A percentile compares a stretch with the other conserved stretches of the same genome.
Conservation (phyloP, 2,797 vertebrate genomes). For the Chromobotia macracanthus region DNA sequence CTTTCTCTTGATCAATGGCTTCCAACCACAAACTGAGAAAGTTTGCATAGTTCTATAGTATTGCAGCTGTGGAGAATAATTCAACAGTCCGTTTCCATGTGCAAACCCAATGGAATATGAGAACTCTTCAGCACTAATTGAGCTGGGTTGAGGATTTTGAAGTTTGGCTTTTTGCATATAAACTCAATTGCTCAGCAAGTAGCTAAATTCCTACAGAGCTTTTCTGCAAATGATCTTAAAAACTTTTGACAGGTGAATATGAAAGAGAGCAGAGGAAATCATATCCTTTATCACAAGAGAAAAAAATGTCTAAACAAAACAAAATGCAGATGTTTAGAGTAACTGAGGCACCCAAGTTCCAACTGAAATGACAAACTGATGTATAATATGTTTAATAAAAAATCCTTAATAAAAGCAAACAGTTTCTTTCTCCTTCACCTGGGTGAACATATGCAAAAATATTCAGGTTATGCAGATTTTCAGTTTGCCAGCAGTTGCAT, state of each 20-base stretch:
- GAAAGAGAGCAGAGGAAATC: not conserved
- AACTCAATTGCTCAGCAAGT: too few relatives aligned
- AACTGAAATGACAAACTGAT: constrained; percentile 56
- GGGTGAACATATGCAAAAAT: constrained; percentile 67
- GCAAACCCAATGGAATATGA: too few relatives aligned
- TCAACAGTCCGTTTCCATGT: too few relatives aligned
- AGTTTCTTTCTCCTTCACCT: constrained; percentile 28
- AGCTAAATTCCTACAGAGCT: constrained; percentile 40
- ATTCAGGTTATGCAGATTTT: constrained; percentile 68
- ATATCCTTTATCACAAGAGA: not conserved
- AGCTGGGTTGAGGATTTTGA: not conserved
- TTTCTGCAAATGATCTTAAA: constrained; percentile 31
- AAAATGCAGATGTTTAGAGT: constrained; percentile 26
- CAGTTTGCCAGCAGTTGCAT: constrained; percentile 75
- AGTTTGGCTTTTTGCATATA: constrained; percentile 2
- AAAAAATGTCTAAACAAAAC: constrained; percentile 28
- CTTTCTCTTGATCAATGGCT: not conserved
- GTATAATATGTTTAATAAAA: constrained; percentile 53
- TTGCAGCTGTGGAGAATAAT: not conserved
- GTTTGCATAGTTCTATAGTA: not conserved
- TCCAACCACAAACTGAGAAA: not conserved
- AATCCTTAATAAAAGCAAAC: constrained; percentile 49
- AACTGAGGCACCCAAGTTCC: constrained; percentile 1
- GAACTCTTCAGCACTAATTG: too few relatives aligned
- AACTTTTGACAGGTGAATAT: constrained; percentile 39